Evolutionary conservation across 2,797 vertebrate species (phyloP), one percentile per base, ranked within the genome.

Genomic region (Gadopsis marmoratus): DNA sequence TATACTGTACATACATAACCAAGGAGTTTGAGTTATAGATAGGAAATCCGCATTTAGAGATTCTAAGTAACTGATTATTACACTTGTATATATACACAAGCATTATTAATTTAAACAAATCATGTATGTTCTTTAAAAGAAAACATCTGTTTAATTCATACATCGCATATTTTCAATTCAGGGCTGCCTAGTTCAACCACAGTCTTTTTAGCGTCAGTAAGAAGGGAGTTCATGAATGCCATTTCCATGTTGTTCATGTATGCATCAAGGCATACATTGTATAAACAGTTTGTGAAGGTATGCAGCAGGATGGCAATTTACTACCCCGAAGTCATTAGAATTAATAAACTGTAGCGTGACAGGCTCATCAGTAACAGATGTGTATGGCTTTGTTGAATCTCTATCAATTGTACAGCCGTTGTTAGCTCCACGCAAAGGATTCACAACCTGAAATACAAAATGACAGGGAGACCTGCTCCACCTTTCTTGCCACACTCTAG

Each of bases 351-450:
- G 43, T 50, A 5, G 16, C 62, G 23, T 50, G 33, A 56, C 8
- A 0, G 21, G 55, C n/a, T 73, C 64, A 79, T 68, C 64, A 68
- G 58, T 60, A 59, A 23, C 23, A 69, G 39, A 77, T 74, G 65
- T 50, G 48, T 71, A 48, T 61, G 56, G 31, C 58, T 71, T 59
- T 78, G 72, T 55, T 80, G 62, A 62, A 60, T 55, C 55, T 79
- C 53, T 59, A 7, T 31, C 26, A 60, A 21, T 45, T 55, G 23
- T 68, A 65, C 35, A 79, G 67, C 68, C 37, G 55, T 60, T 86
- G 81, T 70, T 88, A 50, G 12, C 39, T 50, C 37, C 23, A 14
- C 11, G 0, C 21, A 5, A 61, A 33, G 7, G 43, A 76, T 56
- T 48, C 14, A 56, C 16, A 31, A 41, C 41, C 63, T 71, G 5